Evolutionary conservation across 2,113 vertebrate species (phyloP).

Genomic region (Lepus europaeus): DNA sequence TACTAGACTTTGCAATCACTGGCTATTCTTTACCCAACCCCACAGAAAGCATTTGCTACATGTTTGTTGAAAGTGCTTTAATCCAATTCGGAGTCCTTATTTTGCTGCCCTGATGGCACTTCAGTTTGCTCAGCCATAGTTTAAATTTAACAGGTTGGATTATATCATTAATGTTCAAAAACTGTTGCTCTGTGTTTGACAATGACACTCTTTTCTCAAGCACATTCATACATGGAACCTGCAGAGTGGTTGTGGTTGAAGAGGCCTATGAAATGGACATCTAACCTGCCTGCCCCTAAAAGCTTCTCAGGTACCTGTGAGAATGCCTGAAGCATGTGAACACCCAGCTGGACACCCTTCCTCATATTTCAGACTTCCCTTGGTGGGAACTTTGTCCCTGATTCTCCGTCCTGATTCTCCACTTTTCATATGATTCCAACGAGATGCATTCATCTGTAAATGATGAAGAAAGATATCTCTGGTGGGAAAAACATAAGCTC

Average conservation of each 20-base stretch:
- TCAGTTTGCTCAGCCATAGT: neutral
- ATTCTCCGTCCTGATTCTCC: rapidly evolving
- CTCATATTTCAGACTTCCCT: neutral
- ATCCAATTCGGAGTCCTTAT: neutral
- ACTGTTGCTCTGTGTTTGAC: neutral
- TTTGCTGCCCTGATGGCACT: neutral
- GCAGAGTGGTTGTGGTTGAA: neutral
- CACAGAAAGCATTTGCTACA: neutral
- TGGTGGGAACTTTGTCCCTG: neutral
- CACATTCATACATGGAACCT: neutral
- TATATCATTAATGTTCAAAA: constrained; percentile 4
- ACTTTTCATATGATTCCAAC: neutral
- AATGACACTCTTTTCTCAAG: constrained; percentile 17
- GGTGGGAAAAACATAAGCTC: neutral
- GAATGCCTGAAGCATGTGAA: neutral
- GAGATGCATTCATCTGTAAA: neutral
- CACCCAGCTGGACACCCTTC: neutral
- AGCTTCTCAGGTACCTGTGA: neutral
- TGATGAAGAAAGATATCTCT: neutral
- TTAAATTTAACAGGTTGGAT: neutral
- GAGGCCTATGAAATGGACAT: neutral
- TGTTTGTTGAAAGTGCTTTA: constrained; percentile 39
- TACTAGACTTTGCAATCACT: neutral
- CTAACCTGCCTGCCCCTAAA: neutral
- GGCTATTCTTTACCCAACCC: neutral